Base-by-base conservation (phyloP, 2,113 vertebrate species). In the Chauna torquata region DNA sequence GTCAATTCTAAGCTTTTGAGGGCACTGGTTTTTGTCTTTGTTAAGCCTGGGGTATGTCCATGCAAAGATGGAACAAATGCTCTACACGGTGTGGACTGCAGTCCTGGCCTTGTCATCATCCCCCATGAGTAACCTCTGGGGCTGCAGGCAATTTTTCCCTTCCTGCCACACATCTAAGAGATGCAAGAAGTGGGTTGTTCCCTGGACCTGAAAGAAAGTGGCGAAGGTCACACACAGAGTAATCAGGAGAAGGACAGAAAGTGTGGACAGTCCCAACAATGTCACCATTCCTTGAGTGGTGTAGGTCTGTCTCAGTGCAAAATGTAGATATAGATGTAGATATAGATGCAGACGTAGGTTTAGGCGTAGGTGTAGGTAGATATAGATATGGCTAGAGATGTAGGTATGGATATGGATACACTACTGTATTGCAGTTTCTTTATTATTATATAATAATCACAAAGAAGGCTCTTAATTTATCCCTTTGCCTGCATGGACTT, bases 21-120 rank as follows among this genome's bases (percentile, higher is more conserved):
- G 30, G 50, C 32, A 55, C 12, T n/a, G 14, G 4, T 3, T 66
- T 88, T 40, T 62, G 16, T n/a, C 4, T 55, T 71, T 91, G 36
- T 42, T 81, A 49, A 62, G 44, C 24, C 11, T 44, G 23, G 9
- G 28, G 4, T 44, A 38, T 1, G 3, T 57, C 52, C 42, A 24
- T 76, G 66, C 24, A 28, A 32, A 93, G 24, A 22, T 32, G 28
- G 72, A 32, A 70, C 2, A 44, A 47, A 40, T 1, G 22, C 13
- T 36, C 28, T 57, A 2, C 54, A 47, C 4, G 2, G 13, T 18
- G 5, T 50, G 54, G 57, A 45, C 38, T 24, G 23, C 40, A 42
- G 14, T 12, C 32, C 44, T 3, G 1, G 22, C 9, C 32, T 49
- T 0, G 0, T 34, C 65, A 54, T 20, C 3, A 1, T 8, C 40